Evolutionary conservation across 2,888 invertebrate species (phyloP), one percentile per base, ranked within the genome.

Genomic region (Acrobeloides nanus): DNA sequence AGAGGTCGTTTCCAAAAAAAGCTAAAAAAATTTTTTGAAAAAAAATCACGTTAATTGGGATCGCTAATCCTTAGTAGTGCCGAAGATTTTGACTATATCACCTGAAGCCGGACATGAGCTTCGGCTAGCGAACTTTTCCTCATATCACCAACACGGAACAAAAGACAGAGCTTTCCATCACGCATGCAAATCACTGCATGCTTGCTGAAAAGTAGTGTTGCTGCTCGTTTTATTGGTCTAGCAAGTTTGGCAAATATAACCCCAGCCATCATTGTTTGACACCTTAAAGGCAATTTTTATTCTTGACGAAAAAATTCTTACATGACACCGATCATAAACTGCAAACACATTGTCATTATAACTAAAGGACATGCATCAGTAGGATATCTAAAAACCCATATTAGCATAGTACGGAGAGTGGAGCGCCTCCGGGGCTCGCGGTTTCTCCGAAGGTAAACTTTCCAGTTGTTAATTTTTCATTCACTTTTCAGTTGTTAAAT

Each of bases 81-180:
- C n/a, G n/a, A n/a, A n/a, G n/a, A n/a, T n/a, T n/a, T n/a, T n/a
- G 20, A 47, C 15, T 7, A 12, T 8, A 24, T 42, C 48, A 67
- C 67, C 61, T 72, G 72, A 43, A 90, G 89, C 70, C 90, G 81
- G 48, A 93, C 86, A 78, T 92, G 90, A 46, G 95, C 92, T 78
- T 93, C 93, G 61, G 95, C 89, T 69, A 95, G 89, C 78, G 93
- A 93, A 48, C 89, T 89, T 77, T 70, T 70, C 18, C 72, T 57
- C 72, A 72, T 72, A 49, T 72, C 72, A 24, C 72, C 72, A n/a
- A 72, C 70, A 12, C 72, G 62, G 41, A 65, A 73, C 10, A 72
- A 48, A 4, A 72, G 52, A 39, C 72, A 73, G 17, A 72, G 51
- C 32, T 66, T 63, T 10, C 70, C 71, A 52, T 71, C 69, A 46